Evolutionary conservation across 2,888 invertebrate genomes (phyloP).

Genomic region (Drosophila anomelani): DNA sequence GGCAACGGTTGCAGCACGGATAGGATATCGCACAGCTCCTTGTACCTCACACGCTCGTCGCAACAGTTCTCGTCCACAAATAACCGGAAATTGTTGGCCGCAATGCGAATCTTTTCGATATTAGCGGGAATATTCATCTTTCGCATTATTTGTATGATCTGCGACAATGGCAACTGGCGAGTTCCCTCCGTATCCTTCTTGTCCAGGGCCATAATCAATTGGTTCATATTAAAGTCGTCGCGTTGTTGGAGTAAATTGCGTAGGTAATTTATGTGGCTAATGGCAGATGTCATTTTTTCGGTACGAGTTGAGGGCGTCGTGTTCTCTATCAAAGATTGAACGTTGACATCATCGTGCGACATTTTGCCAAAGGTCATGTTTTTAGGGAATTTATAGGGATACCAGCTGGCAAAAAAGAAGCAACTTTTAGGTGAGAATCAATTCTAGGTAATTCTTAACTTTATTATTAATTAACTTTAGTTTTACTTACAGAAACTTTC

Average conservation of each 20-base stretch:
- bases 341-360: constrained; percentile 51
- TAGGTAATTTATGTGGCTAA: constrained; percentile 69
- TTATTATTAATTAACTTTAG: too few relatives aligned
- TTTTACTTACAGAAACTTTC: constrained; percentile 59
- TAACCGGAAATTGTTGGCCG: constrained; percentile 52
- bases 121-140: constrained; percentile 61
- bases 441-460: too few relatives aligned
- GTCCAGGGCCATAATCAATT: constrained; percentile 65
- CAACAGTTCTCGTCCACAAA: constrained; percentile 24
- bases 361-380: constrained; percentile 50
- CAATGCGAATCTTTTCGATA: constrained; percentile 57
- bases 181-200: constrained; percentile 58
- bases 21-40: constrained; percentile 22
- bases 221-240: constrained; percentile 68
- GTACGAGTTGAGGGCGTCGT: constrained; percentile 57
- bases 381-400: constrained; percentile 49
- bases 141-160: constrained; percentile 63
- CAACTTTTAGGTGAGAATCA: too few relatives aligned
- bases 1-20: constrained; percentile 17
- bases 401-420: constrained; percentile 46
- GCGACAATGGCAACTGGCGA: constrained; percentile 52
- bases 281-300: constrained; percentile 51
- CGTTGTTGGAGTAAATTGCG: constrained; percentile 66
- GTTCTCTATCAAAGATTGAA: constrained; percentile 62
- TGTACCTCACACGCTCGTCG: constrained; percentile 16